Percentiles rank a stretch among this genome's conserved stretches.
Conservation (phyloP, 2,888 invertebrate species). For the Vesta saturnalis region DNA sequence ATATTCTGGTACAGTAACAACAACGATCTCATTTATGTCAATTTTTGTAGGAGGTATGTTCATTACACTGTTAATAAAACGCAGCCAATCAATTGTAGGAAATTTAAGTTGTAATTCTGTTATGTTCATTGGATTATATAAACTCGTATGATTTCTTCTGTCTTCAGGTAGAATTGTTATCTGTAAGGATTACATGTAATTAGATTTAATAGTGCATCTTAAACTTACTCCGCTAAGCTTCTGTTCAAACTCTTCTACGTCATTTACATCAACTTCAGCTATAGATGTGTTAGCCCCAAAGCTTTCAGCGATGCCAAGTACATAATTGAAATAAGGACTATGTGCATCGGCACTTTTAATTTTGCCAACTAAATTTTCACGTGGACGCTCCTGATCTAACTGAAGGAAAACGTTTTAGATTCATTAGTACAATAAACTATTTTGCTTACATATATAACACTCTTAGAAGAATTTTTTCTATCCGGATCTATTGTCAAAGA, state of each 20-base stretch:
- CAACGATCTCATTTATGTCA: slow-evolving; percentile 76
- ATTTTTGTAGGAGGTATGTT: slow-evolving; percentile 69
- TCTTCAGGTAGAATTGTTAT: background rate
- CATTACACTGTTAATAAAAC: slow-evolving; percentile 84
- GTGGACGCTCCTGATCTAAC: slow-evolving; percentile 88
- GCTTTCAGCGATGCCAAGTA: slow-evolving; percentile 88
- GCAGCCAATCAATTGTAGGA: slow-evolving; percentile 81
- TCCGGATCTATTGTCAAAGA: background rate
- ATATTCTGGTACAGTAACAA: slow-evolving; percentile 87
- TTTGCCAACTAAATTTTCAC: slow-evolving; percentile 80
- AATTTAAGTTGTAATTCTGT: slow-evolving; percentile 77
- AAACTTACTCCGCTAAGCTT: slow-evolving; percentile 87
- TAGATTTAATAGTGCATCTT: background rate
- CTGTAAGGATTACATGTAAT: background rate
- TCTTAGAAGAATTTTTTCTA: background rate
- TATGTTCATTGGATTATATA: slow-evolving; percentile 93
- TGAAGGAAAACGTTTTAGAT: slow-evolving; percentile 55
- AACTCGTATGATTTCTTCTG: slow-evolving; percentile 80
- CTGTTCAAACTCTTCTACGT: slow-evolving; percentile 89
- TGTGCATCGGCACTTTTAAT: slow-evolving; percentile 89
- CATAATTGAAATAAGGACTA: slow-evolving; percentile 83
- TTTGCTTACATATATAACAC: background rate
- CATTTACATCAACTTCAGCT: slow-evolving; percentile 77
- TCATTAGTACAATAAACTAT: background rate
- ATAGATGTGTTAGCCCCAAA: slow-evolving; percentile 79